Evolutionary conservation across 2,797 vertebrate genomes (phyloP), one percentile per base, ranked within the genome.

Genomic region (Enteromius mattozi): DNA sequence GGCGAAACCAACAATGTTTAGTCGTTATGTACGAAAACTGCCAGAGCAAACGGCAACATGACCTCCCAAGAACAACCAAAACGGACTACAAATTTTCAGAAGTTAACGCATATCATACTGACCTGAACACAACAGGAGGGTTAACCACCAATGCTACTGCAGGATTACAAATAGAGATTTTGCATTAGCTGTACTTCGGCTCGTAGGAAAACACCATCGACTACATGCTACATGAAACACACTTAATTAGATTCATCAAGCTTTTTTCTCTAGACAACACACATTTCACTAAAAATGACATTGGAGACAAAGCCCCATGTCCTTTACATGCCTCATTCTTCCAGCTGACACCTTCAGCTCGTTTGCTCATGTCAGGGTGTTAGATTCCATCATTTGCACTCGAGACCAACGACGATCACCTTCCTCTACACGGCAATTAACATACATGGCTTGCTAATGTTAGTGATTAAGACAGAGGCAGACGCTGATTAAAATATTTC

Each of bases 401-500:
- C 84, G 87, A 89, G 91, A 89, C 90, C 78, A 90, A 90, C 90
- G 89, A 88, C 90, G 90, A 92, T 92, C 90, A 93, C 92, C 91
- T 91, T 89, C 89, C 85, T 85, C 92, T 93, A 89, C 87, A 92
- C 91, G 89, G 93, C 94, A 96, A 95, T 96, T 96, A 96, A 93
- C 93, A 94, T 92, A 92, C 91, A 93, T 85, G 89, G 88, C 94
- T 94, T 91, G 90, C 91, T 94, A 93, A 92, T 90, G 94, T 91
- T 93, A 92, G 94, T 94, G 93, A 96, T 95, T 95, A 94, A 94
- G 89, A 93, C 92, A 94, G 92, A 94, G 95, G 93, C 92, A 93
- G 92, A 89, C 89, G 87, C 92, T 96, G 94, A 96, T 96, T 96
- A 95, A 95, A 96, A 96, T 92, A 95, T 95, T 96, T 96, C 92